A percentile compares a stretch with the other conserved stretches of the same genome.
phyloP scores from a whole-genome alignment of 2,113 vertebrate species.

The Stigmatopora argus region DNA sequence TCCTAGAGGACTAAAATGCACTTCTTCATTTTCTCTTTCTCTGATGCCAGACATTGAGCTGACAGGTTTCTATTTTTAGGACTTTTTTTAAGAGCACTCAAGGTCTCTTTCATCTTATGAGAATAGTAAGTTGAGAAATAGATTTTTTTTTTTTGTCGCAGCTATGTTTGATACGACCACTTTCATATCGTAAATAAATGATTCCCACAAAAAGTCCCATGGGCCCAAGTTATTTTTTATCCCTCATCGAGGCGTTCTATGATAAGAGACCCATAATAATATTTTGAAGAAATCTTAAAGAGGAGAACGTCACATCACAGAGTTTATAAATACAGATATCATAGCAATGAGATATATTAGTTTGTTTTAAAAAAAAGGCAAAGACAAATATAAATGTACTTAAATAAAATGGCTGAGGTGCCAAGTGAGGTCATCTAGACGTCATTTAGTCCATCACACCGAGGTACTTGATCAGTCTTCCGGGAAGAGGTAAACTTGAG shows the following conservation, averaged over 20 bases:
- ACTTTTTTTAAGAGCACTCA: constrained; percentile 20
- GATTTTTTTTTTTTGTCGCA: constrained; percentile 36
- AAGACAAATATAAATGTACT: constrained; percentile 37
- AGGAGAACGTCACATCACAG: constrained; percentile 17
- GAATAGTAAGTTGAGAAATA: constrained; percentile 35
- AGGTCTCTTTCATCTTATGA: constrained; percentile 43
- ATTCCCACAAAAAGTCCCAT: constrained; percentile 45
- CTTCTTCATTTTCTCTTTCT: constrained; percentile 30
- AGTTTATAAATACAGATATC: constrained; percentile 52
- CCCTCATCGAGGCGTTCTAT: constrained; percentile 14
- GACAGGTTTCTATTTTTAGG: constrained; percentile 48
- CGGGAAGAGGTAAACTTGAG: constrained; percentile 78
- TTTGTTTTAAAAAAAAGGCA: constrained; percentile 34
- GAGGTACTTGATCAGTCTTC: constrained; percentile 80
- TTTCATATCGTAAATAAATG: constrained; percentile 64
- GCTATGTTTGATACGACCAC: constrained; percentile 39
- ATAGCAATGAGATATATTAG: constrained; percentile 32
- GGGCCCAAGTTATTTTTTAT: constrained; percentile 30
- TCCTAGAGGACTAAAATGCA: constrained; percentile 51
- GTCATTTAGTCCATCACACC: constrained; percentile 32
- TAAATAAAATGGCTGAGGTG: constrained; percentile 14
- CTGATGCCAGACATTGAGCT: constrained; percentile 40
- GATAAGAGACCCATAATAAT: constrained; percentile 21
- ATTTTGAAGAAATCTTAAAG: constrained; percentile 25
- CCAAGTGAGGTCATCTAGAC: constrained; percentile 26